Conservation (phyloP, 2,797 vertebrate species). For the Ptychadena robeensis region DNA sequence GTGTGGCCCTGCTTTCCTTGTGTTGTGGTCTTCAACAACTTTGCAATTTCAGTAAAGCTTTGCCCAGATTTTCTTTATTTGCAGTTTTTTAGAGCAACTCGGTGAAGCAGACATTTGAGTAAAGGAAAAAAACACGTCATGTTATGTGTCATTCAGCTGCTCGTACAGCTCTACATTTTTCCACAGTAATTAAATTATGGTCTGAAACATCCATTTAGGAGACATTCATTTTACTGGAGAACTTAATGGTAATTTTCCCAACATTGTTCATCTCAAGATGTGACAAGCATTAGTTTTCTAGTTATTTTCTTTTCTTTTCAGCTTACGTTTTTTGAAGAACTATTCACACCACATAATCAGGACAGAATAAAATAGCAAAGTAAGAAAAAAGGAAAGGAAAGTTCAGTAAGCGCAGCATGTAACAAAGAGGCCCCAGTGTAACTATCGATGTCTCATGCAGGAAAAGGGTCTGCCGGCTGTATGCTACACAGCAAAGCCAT, state of each 20-base stretch:
- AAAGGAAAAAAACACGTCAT: slow-evolving; percentile 29
- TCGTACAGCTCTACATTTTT: neutral
- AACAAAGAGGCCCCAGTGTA: slow-evolving; percentile 50
- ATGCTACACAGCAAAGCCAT: slow-evolving; percentile 13
- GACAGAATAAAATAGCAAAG: slow-evolving; percentile 13
- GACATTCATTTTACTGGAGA: neutral
- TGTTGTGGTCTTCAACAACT: neutral
- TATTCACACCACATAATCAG: slow-evolving; percentile 3
- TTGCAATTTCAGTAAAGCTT: neutral
- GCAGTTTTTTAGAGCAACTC: neutral
- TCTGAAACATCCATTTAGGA: slow-evolving; percentile 12
- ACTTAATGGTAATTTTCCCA: neutral
- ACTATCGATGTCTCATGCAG: slow-evolving; percentile 27
- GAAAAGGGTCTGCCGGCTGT: slow-evolving; percentile 44
- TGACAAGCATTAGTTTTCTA: neutral
- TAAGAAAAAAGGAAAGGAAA: neutral
- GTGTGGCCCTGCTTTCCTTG: no score
- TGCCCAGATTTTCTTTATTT: neutral
- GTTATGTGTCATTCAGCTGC: slow-evolving; percentile 1
- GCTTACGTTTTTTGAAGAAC: neutral
- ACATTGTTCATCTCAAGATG: neutral
- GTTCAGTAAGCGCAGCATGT: slow-evolving; percentile 14
- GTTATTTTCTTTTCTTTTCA: neutral
- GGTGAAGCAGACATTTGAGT: neutral
- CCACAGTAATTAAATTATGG: neutral